A percentile compares a stretch with the other conserved stretches of the same genome.
Conservation (phyloP, 2,888 invertebrate species). For the Xestoiulus laeticollis region DNA sequence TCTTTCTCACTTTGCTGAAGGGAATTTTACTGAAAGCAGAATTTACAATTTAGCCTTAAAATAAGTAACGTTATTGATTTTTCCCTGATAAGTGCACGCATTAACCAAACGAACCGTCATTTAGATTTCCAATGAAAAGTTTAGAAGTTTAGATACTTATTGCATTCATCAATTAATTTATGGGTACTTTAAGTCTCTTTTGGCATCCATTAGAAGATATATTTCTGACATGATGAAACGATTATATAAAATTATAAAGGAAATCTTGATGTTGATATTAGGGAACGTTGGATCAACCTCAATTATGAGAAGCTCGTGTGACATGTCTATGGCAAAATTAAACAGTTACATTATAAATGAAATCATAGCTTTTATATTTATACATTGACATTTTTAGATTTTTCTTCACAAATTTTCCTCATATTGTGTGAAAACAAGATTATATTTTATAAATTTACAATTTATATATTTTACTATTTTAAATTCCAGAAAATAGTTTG, state of each 20-base stretch:
- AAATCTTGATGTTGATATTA: neutral
- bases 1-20: slow-evolving; percentile 9
- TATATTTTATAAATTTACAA: neutral
- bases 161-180: slow-evolving; percentile 14
- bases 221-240: neutral
- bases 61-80: slow-evolving; percentile 11
- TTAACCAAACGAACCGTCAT: neutral
- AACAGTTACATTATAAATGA: neutral
- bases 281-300: neutral
- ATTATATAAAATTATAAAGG: neutral
- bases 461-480: neutral
- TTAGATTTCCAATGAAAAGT: neutral
- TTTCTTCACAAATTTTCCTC: neutral
- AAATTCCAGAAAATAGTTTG: no score
- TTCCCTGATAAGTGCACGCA: neutral
- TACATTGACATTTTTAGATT: neutral
- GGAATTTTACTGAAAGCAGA: slow-evolving; percentile 21
- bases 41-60: slow-evolving; percentile 31
- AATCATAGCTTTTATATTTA: neutral
- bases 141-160: neutral
- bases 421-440: neutral
- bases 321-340: neutral
- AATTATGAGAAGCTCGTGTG: neutral
- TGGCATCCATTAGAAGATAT: neutral
- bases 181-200: neutral